Evolutionary conservation across 23 tunicate species (phyloP), one percentile per base, ranked within the genome.

Genomic region (Trididemnum miniatum): DNA sequence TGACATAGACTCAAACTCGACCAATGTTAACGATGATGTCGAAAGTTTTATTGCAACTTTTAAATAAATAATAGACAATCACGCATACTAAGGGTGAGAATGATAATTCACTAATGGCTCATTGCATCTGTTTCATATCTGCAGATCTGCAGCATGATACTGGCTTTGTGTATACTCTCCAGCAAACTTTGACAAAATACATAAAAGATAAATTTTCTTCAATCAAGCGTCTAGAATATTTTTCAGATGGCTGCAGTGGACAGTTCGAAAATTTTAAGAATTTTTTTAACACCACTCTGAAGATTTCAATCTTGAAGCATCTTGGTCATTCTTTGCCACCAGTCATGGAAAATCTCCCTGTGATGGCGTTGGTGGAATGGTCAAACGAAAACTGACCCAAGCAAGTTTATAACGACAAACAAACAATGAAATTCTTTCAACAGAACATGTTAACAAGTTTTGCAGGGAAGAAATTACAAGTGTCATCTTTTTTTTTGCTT

Each of bases 341-440:
- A 76, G 88, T 34, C 88, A 33, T 73, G 88, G 88, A 51, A 83
- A 83, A 40, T 83, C 88, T 22, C 54, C 88, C 22, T 77, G 82
- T 31, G 39, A 77, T 57, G 82, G 82, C 25, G 44, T 57, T 20
- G 82, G 82, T 27, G 67, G 82, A 52, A 77, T 57, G 65, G 32
- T 77, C 38, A 77, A 52, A 77, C 20, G 67, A 52, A 52, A 52
- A 32, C 40, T 57, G 22, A 29, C 39, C 38, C 65, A 52, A 77
- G 82, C 66, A 51, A 77, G 82, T 52, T 38, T 54, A 3, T 28
- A 51, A 26, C 65, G 67, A 27, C 82, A 66, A 52, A 57, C 39
- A 77, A 5, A 52, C 2, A 57, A 54, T 39, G 67, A 77, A 57
- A 52, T 77, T 32, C 65, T 57, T 52, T 52, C 67, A 77, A 54